phyloP scores from a whole-genome alignment of 2,888 invertebrate species.

The Catocala fraxini region DNA sequence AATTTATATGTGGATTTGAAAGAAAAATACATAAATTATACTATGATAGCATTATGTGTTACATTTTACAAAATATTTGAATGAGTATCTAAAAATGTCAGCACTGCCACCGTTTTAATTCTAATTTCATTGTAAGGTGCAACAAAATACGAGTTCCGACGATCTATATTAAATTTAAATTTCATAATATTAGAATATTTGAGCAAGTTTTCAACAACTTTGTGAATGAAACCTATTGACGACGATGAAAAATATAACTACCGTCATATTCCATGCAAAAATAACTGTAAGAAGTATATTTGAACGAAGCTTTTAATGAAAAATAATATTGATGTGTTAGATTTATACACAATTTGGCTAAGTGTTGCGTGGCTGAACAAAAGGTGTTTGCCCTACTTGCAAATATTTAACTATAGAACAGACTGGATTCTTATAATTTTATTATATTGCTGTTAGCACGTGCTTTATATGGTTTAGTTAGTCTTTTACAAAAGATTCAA shows the following conservation, averaged over 20 bases:
- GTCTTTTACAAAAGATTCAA: no score
- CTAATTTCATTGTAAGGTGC: slow-evolving; percentile 11
- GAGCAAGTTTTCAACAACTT: not conserved
- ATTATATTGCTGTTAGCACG: no score
- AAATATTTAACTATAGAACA: no score
- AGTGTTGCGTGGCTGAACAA: no score
- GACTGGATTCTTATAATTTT: no score
- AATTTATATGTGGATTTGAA: slow-evolving; percentile 14
- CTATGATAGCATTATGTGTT: not conserved
- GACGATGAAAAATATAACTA: no score
- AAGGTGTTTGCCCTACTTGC: no score
- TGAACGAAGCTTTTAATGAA: not conserved
- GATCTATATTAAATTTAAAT: slow-evolving; percentile 4
- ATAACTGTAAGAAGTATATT: not conserved
- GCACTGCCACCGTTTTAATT: slow-evolving; percentile 10
- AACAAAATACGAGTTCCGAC: slow-evolving; percentile 11
- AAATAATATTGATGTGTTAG: no score
- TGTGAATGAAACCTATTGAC: not conserved
- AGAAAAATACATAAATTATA: slow-evolving; percentile 20
- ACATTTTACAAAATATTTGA: slow-evolving; percentile 15
- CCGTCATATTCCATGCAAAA: no score
- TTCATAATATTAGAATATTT: not conserved
- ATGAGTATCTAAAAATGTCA: slow-evolving; percentile 18
- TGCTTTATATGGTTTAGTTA: no score
- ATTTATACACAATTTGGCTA: no score